Evolutionary conservation across 2,797 vertebrate species (phyloP), one percentile per base, ranked within the genome.

Genomic region (Esox masquinongy): DNA sequence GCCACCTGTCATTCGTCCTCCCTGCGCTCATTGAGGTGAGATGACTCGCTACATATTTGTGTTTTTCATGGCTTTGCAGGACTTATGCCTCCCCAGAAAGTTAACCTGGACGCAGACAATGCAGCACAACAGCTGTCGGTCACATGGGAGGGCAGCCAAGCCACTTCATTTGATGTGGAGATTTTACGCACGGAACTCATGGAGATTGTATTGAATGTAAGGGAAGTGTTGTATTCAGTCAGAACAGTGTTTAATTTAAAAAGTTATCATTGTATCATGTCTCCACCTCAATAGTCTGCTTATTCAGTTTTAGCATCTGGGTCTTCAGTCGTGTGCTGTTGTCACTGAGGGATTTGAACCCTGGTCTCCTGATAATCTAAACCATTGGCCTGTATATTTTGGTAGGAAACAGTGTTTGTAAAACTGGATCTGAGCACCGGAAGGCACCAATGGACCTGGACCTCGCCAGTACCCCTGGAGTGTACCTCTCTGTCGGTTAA

Each of bases 401-500:
- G 72, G 4, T 79, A 95, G 94, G 91, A 89, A 71, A 92, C 90
- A 0, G 26, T 86, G 56, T 26, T 15, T 26, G 76, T 82, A 15
- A 50, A 47, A 8, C 19, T 71, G 0, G 85, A 87, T 77, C 77
- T 64, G 34, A 36, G 9, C 15, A 84, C 50, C 3, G 88, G 88
- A 75, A 71, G 0, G 19, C 84, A 88, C 72, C 85, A 80, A 72
- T 94, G 91, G 90, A 88, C 64, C 53, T 95, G 94, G 94, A 89
- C 81, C 70, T 93, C 94, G 4, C 73, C 31, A 0, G 88, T 92
- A 83, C 94, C 94, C 1, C 84, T 95, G 64, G 82, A 94, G 74
- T 95, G 94, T 76, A 92, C 92, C 24, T 94, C 94, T 0, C 89
- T 92, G 82, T 92, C 93, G 0, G 61, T 93, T 70, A 82, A 71